Percentiles rank a stretch among this genome's conserved stretches.
These are phyloP conservation scores for Chaetorhynchus papuensis DNA, from an alignment of 2,113 vertebrate genomes.

Conservation along the genomic window DNA sequence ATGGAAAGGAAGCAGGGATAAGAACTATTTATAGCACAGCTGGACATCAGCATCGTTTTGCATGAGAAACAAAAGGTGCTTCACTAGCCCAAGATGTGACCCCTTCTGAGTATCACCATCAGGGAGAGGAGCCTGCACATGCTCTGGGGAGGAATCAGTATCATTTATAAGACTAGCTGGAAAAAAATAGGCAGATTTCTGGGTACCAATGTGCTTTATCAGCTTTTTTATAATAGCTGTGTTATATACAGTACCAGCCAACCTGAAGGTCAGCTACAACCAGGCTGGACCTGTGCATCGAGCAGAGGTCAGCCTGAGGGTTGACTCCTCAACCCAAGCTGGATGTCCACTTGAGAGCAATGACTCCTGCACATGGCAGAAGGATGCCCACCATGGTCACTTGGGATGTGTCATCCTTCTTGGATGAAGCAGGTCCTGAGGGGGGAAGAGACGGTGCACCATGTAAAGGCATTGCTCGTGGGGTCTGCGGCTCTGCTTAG, in stretches of 20 bases:
- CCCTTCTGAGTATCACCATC: background rate
- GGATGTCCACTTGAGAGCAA: background rate
- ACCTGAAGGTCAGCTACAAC: background rate
- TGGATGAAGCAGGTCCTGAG: background rate
- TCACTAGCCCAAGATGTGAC: background rate
- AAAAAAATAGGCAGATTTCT: background rate
- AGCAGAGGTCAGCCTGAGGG: background rate
- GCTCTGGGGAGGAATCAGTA: fast-evolving
- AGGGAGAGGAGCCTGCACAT: background rate
- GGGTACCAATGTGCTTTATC: background rate
- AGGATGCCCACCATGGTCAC: background rate
- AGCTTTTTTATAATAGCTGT: background rate
- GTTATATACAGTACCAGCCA: background rate
- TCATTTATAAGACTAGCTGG: background rate
- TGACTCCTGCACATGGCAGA: background rate
- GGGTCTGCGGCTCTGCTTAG: too few relatives aligned
- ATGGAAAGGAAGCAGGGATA: background rate
- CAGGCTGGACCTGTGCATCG: background rate
- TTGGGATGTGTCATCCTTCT: background rate
- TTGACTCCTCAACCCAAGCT: background rate
- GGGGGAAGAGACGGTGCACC: background rate
- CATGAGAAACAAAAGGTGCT: background rate
- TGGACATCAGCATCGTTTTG: background rate
- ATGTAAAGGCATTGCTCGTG: background rate
- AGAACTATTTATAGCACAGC: background rate